Percentiles rank a stretch among this genome's conserved stretches.
These are phyloP conservation scores for Drusus annulatus DNA, from an alignment of 1,140 invertebrate genomes.

Conservation along the genomic window DNA sequence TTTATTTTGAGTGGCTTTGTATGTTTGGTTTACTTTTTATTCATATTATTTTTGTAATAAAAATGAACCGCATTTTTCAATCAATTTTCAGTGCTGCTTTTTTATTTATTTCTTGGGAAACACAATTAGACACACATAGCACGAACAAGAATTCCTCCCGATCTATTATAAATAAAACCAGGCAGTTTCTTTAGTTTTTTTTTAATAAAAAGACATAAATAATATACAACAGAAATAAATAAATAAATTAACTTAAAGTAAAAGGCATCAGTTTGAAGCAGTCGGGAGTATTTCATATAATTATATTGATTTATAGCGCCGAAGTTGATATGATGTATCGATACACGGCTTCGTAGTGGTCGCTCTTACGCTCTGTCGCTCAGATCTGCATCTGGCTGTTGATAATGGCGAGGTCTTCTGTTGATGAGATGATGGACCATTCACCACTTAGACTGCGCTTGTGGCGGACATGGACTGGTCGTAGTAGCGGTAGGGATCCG, in stretches of 20 bases:
- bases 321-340: conserved; percentile 7
- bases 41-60: too few relatives aligned
- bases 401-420: neutral
- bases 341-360: conserved; percentile 6
- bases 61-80: too few relatives aligned
- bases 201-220: conserved; percentile 50
- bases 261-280: conserved; percentile 34
- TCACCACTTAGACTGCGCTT: conserved; percentile 41
- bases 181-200: neutral
- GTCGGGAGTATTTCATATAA: conserved; percentile 43
- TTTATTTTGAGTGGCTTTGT: too few relatives aligned
- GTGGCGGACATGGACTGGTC: conserved; percentile 71
- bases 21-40: too few relatives aligned
- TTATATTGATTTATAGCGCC: conserved; percentile 42
- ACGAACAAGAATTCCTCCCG: too few relatives aligned
- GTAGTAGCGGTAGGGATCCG: conserved; percentile 73
- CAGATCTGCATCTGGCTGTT: neutral
- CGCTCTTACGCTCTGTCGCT: neutral
- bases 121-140: too few relatives aligned
- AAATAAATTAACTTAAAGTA: conserved; percentile 58
- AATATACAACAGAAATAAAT: conserved; percentile 60
- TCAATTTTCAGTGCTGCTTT: too few relatives aligned
- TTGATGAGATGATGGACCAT: neutral
- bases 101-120: too few relatives aligned
- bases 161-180: too few relatives aligned